These are phyloP conservation scores for Dasyprocta punctata DNA, from an alignment of 2,113 vertebrate genomes.

Conservation along the genomic window DNA sequence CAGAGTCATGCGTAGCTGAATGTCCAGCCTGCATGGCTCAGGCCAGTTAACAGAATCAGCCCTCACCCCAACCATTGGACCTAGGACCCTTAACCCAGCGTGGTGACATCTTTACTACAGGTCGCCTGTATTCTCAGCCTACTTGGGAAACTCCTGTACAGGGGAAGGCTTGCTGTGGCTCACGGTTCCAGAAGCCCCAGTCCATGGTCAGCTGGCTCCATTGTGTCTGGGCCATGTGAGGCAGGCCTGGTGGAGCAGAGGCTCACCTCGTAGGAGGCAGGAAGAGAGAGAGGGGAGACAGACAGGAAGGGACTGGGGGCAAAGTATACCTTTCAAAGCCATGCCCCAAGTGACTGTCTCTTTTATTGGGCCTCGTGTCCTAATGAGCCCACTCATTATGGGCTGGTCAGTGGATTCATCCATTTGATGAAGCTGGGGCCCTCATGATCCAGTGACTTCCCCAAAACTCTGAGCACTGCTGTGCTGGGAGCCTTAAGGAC, in stretches of 20 bases:
- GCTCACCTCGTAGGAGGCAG: not conserved
- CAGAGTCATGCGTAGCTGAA: not conserved
- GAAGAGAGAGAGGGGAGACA: not conserved
- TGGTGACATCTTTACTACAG: not conserved
- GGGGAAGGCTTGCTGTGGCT: not conserved
- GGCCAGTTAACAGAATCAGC: not conserved
- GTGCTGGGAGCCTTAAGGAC: not conserved
- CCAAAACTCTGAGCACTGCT: not conserved
- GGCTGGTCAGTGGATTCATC: not conserved
- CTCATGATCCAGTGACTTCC: not conserved
- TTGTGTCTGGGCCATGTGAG: not conserved
- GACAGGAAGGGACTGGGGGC: not conserved
- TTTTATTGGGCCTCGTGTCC: not conserved
- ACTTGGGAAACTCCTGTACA: too few species aligned
- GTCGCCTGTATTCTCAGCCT: not conserved
- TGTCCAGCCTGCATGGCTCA: not conserved
- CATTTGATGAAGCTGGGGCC: not conserved
- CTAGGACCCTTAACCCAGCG: fast-evolving
- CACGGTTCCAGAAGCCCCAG: not conserved
- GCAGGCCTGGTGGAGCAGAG: not conserved
- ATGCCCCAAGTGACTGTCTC: not conserved
- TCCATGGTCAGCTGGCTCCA: not conserved
- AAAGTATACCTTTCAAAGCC: not conserved
- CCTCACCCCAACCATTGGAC: fast-evolving
- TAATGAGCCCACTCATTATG: not conserved